A percentile compares a stretch with the other conserved stretches of the same genome.
Evolutionary conservation across 2,888 invertebrate genomes (phyloP).

Genomic region (Cryptocheilus praepositus): DNA sequence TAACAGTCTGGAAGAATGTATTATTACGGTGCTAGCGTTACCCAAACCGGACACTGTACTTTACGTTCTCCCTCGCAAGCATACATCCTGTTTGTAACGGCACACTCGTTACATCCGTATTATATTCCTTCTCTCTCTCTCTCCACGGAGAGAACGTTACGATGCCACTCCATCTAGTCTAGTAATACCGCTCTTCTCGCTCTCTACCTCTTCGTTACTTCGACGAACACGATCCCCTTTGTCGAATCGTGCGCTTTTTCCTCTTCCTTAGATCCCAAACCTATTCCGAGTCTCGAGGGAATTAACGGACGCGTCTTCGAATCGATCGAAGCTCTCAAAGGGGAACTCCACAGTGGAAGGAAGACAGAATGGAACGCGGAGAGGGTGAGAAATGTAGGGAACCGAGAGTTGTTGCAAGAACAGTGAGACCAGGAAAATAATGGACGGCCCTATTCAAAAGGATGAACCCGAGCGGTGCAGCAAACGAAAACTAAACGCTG

Average conservation of each 20-base stretch:
- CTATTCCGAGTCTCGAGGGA: not conserved
- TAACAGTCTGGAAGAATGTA: too few relatives aligned
- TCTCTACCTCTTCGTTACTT: constrained; percentile 4
- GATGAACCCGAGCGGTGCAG: too few relatives aligned
- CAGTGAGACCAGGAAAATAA: too few relatives aligned
- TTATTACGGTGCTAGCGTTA: too few relatives aligned
- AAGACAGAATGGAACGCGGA: constrained; percentile 35
- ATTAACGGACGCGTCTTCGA: not conserved
- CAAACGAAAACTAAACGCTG: too few relatives aligned
- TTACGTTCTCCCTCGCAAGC: too few relatives aligned
- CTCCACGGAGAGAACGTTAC: not conserved
- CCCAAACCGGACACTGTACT: too few relatives aligned
- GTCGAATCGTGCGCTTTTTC: constrained; percentile 1
- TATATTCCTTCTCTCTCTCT: not conserved
- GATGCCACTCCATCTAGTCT: not conserved
- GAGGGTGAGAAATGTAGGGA: constrained; percentile 21
- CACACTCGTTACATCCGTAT: constrained; percentile 11
- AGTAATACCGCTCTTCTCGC: not conserved
- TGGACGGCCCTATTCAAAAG: too few relatives aligned
- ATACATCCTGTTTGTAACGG: not conserved
- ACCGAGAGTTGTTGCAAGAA: too few relatives aligned
- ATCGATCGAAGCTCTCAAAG: too few relatives aligned
- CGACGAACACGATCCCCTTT: not conserved
- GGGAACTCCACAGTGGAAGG: not conserved
- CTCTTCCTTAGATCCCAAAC: not conserved